Percentiles rank a stretch among this genome's conserved stretches.
Evolutionary conservation across 2,113 vertebrate species (phyloP).

Genomic region (Puma concolor): DNA sequence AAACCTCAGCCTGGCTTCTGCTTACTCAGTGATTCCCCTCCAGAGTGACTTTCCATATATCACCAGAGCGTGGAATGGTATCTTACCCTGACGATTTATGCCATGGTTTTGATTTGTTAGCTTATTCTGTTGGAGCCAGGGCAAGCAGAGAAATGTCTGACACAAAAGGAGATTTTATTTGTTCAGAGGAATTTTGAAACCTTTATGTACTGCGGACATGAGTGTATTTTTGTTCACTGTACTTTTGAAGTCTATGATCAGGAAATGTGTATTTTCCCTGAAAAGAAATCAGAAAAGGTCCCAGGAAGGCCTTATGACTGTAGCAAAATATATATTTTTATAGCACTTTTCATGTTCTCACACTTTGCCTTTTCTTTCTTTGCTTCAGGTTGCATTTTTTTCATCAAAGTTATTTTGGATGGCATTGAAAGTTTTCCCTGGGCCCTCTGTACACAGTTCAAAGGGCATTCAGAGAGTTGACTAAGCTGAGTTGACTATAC

Average conservation of each 20-base stretch:
- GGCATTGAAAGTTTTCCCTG: not conserved
- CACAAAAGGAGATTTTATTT: not conserved
- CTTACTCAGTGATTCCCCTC: not conserved
- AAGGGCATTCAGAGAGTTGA: slow-evolving; percentile 12
- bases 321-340: not conserved
- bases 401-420: slow-evolving; percentile 40
- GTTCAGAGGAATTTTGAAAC: slow-evolving; percentile 40
- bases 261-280: slow-evolving; percentile 44
- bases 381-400: slow-evolving; percentile 5
- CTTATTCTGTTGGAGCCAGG: not conserved
- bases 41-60: not conserved
- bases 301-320: not conserved
- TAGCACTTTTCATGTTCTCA: slow-evolving; percentile 33
- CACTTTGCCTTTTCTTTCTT: not conserved
- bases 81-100: not conserved
- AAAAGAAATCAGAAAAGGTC: slow-evolving; percentile 50
- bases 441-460: slow-evolving; percentile 30
- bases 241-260: slow-evolving; percentile 40
- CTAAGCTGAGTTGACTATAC: not conserved
- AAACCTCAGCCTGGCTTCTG: not conserved
- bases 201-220: not conserved
- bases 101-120: slow-evolving; percentile 6
- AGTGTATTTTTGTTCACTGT: slow-evolving; percentile 39
- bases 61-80: not conserved
- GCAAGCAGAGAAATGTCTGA: not conserved